These are phyloP conservation scores for Drosophila pegasa DNA, from an alignment of 2,888 invertebrate genomes.

Conservation along the genomic window DNA sequence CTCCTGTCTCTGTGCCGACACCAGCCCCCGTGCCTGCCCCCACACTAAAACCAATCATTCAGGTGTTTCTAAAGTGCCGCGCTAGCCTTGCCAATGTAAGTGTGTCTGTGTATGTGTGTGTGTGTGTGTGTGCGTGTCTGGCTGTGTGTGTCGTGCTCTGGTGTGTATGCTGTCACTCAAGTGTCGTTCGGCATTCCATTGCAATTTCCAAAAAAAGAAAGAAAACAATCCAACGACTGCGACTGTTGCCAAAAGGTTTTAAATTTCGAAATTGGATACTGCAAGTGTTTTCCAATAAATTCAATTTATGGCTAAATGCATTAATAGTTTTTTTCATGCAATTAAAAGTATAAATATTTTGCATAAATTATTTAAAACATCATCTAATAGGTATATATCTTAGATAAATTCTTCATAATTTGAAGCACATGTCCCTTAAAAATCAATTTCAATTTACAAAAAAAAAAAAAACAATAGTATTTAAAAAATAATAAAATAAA, in stretches of 20 bases:
- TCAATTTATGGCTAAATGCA: neutral
- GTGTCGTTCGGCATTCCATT: conserved; percentile 54
- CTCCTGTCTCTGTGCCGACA: neutral
- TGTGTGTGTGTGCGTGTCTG: conserved; percentile 6
- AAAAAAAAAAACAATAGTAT: neutral
- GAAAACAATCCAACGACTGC: conserved; percentile 23
- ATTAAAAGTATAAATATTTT: neutral
- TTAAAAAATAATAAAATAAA: accelerated
- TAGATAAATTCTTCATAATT: neutral
- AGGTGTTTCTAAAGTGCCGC: conserved; percentile 69
- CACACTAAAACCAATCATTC: conserved; percentile 43
- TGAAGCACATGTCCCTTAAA: too few relatives aligned
- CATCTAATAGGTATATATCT: neutral
- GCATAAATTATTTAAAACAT: too few relatives aligned
- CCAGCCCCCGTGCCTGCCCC: neutral
- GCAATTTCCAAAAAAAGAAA: conserved; percentile 37
- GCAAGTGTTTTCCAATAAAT: neutral
- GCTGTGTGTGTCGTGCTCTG: conserved; percentile 12
- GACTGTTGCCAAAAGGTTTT: conserved; percentile 37
- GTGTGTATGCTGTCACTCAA: conserved; percentile 67
- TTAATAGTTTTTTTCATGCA: neutral
- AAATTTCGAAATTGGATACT: neutral
- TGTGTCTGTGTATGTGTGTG: conserved; percentile 2
- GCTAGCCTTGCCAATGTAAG: conserved; percentile 34
- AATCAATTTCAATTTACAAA: neutral